Evolutionary conservation across 2,888 invertebrate genomes (phyloP).

Genomic region (Liodrosophila aerea): DNA sequence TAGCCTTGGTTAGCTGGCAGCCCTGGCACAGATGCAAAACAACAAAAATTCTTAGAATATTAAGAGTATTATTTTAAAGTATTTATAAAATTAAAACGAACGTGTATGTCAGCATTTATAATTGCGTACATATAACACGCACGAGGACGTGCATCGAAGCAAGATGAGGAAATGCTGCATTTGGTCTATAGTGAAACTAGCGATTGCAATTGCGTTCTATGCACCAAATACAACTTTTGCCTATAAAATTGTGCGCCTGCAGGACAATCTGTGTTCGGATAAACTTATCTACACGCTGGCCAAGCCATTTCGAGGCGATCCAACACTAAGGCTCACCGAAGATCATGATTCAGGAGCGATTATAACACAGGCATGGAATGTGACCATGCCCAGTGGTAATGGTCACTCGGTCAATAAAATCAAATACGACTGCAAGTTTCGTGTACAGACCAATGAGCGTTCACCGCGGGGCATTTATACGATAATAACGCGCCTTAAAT

Average conservation of each 20-base stretch:
- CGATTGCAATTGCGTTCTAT: conserved; percentile 43
- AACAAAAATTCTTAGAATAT: conserved; percentile 35
- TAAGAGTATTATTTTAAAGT: conserved; percentile 10
- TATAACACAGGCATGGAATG: conserved; percentile 80
- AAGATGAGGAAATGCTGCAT: conserved; percentile 52
- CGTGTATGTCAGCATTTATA: conserved; percentile 26
- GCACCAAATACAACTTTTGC: conserved; percentile 28
- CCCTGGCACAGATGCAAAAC: conserved; percentile 54
- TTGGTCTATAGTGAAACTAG: conserved; percentile 42
- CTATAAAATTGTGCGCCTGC: conserved; percentile 70
- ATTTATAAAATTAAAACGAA: conserved; percentile 14
- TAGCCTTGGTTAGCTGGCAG: conserved; percentile 36
- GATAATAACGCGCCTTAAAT: conserved; percentile 79
- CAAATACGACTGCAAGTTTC: conserved; percentile 79
- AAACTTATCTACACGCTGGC: conserved; percentile 70
- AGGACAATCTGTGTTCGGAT: conserved; percentile 79
- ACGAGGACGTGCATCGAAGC: conserved; percentile 27
- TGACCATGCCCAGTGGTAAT: conserved; percentile 62
- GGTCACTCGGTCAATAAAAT: conserved; percentile 69
- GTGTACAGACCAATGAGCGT: conserved; percentile 72
- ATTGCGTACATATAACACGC: conserved; percentile 21
- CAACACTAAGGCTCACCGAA: conserved; percentile 72
- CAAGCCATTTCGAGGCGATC: conserved; percentile 77
- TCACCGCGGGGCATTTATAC: conserved; percentile 78
- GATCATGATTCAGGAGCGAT: conserved; percentile 79